These are phyloP conservation scores for Chouioia cunea DNA, from an alignment of 2,888 invertebrate species.

Conservation along the genomic window DNA sequence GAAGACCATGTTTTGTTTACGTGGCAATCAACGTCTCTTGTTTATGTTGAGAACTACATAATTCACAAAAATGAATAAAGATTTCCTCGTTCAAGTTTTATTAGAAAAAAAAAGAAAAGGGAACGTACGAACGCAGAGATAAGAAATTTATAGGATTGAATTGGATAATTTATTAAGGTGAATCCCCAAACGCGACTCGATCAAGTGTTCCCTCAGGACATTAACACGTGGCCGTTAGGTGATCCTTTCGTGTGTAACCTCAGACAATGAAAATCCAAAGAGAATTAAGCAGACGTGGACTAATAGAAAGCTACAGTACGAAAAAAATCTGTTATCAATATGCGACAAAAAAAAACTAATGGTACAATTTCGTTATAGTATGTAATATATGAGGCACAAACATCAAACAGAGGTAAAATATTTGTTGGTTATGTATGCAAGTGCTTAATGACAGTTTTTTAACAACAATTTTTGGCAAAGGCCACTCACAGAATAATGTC, in stretches of 20 bases:
- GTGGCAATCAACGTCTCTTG: too few relatives aligned
- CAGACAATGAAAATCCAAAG: slow-evolving; percentile 18
- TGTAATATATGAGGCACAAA: too few relatives aligned
- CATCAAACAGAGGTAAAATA: too few relatives aligned
- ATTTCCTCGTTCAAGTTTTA: too few relatives aligned
- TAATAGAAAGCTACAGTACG: slow-evolving; percentile 16
- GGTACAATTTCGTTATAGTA: too few relatives aligned
- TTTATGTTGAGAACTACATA: too few relatives aligned
- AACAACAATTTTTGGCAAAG: too few relatives aligned
- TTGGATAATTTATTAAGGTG: slow-evolving; percentile 41
- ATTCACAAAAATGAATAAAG: too few relatives aligned
- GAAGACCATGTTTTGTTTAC: too few relatives aligned
- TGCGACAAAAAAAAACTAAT: not conserved
- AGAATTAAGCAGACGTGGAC: slow-evolving; percentile 31
- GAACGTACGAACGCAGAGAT: not conserved
- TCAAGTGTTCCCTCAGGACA: slow-evolving; percentile 40
- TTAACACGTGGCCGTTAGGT: slow-evolving; percentile 19
- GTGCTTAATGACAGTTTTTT: too few relatives aligned
- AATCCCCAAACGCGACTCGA: slow-evolving; percentile 36
- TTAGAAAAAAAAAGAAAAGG: slow-evolving; percentile 10
- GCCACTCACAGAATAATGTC: too few relatives aligned
- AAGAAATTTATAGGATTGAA: slow-evolving; percentile 38
- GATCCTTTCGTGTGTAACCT: slow-evolving; percentile 21
- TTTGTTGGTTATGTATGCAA: too few relatives aligned
- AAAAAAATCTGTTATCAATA: not conserved